phyloP scores from a whole-genome alignment of 2,888 invertebrate species.

The Eumerus sabulonum region DNA sequence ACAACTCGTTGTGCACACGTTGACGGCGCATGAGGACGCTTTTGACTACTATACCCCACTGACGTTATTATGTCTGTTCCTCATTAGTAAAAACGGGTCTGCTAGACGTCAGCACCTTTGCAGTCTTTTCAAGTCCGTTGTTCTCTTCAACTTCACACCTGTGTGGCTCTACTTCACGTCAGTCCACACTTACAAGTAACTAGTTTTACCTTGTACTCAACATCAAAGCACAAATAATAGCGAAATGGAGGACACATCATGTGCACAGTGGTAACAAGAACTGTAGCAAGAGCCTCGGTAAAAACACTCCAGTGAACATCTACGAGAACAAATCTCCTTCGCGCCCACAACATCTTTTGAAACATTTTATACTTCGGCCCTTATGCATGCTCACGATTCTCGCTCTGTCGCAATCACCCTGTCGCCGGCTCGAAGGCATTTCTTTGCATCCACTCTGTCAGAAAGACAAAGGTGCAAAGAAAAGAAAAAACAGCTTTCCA shows the following conservation, averaged over 20 bases:
- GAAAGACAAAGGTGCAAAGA: not conserved
- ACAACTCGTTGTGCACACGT: too few species aligned
- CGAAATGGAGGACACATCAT: constrained; percentile 13
- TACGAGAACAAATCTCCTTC: constrained; percentile 41
- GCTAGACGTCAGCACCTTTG: not conserved
- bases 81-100: too few species aligned
- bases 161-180: too few species aligned
- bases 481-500: not conserved
- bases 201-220: not conserved
- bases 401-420: too few species aligned
- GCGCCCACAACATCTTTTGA: constrained; percentile 9
- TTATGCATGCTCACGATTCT: not conserved
- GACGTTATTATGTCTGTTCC: too few species aligned
- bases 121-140: constrained; percentile 3
- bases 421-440: too few species aligned
- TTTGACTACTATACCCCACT: too few species aligned
- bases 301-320: constrained; percentile 16
- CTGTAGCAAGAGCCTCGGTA: constrained; percentile 17
- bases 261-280: constrained; percentile 9
- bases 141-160: constrained; percentile 28
- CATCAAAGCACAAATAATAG: constrained; percentile 5
- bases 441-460: too few species aligned
- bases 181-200: constrained; percentile 6
- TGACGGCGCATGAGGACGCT: too few species aligned
- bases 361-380: not conserved